These are phyloP conservation scores for Exocentrus adspersus DNA, from an alignment of 2,888 invertebrate species.

Conservation along the genomic window DNA sequence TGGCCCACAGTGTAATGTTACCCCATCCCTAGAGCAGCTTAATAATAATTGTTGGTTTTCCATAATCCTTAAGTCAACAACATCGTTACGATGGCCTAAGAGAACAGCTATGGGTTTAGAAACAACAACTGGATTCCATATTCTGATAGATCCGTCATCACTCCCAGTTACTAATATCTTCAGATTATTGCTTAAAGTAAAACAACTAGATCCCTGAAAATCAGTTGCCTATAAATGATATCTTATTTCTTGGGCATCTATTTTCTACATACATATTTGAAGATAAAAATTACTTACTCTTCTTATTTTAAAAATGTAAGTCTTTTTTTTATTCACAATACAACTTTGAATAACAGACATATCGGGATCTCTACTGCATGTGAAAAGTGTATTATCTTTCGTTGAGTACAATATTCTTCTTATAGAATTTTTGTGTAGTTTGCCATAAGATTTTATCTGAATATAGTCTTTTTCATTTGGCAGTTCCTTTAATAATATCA, in stretches of 20 bases:
- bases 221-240: too few relatives aligned
- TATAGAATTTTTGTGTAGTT: conserved; percentile 66
- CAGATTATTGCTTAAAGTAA: conserved; percentile 64
- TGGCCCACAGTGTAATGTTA: too few relatives aligned
- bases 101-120: conserved; percentile 59
- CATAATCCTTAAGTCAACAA: conserved; percentile 68
- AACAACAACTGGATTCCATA: conserved; percentile 68
- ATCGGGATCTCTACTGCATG: conserved; percentile 69
- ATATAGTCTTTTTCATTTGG: conserved; percentile 66
- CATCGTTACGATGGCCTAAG: conserved; percentile 59
- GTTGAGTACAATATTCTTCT: conserved; percentile 64
- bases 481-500: conserved; percentile 65
- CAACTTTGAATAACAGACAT: conserved; percentile 65
- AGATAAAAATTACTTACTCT: conserved; percentile 55
- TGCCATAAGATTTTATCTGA: conserved; percentile 61
- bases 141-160: conserved; percentile 65
- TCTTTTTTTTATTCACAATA: conserved; percentile 64
- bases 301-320: conserved; percentile 67
- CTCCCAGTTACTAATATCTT: conserved; percentile 69
- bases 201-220: conserved; percentile 70
- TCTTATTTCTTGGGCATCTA: too few relatives aligned
- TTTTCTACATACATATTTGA: too few relatives aligned
- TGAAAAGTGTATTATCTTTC: conserved; percentile 65
- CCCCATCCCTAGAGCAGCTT: conserved; percentile 68
- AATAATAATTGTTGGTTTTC: conserved; percentile 65